phyloP scores from a whole-genome alignment of 2,888 invertebrate species.

The Pseudococcus longispinus region DNA sequence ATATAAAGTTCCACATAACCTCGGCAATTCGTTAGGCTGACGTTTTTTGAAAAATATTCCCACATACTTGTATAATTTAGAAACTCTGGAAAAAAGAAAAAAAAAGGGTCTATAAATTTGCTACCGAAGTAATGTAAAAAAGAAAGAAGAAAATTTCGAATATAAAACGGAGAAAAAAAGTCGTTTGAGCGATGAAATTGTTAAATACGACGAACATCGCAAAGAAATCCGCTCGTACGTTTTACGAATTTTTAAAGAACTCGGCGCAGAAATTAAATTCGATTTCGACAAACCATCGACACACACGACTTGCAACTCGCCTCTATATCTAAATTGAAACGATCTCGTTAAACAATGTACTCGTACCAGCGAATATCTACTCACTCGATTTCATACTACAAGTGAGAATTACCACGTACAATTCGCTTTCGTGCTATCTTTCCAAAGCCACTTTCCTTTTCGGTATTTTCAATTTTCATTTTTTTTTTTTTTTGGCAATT shows the following conservation, averaged over 20 bases:
- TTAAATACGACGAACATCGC: not conserved
- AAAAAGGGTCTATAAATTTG: not conserved
- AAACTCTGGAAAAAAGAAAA: not conserved
- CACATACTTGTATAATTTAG: slow-evolving; percentile 3
- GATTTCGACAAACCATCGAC: not conserved
- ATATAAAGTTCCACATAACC: slow-evolving; percentile 20
- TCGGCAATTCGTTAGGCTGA: slow-evolving; percentile 35
- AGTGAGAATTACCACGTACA: not conserved
- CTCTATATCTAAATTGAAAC: not conserved
- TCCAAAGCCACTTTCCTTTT: not conserved
- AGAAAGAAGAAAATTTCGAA: not conserved
- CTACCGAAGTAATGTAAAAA: not conserved
- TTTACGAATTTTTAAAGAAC: slow-evolving; percentile 1
- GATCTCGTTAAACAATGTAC: not conserved
- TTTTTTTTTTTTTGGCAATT: not conserved
- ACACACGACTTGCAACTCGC: not conserved
- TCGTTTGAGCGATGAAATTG: slow-evolving; percentile 15
- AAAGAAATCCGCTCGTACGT: not conserved
- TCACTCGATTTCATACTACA: not conserved
- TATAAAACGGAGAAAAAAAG: not conserved
- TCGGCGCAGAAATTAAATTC: slow-evolving; percentile 7
- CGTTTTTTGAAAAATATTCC: slow-evolving; percentile 14
- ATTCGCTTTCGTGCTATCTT: not conserved
- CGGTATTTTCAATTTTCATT: not conserved
- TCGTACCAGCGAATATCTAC: not conserved